Evolutionary conservation across 2,113 vertebrate species (phyloP), one percentile per base, ranked within the genome.

Genomic region (Lycaon pictus): DNA sequence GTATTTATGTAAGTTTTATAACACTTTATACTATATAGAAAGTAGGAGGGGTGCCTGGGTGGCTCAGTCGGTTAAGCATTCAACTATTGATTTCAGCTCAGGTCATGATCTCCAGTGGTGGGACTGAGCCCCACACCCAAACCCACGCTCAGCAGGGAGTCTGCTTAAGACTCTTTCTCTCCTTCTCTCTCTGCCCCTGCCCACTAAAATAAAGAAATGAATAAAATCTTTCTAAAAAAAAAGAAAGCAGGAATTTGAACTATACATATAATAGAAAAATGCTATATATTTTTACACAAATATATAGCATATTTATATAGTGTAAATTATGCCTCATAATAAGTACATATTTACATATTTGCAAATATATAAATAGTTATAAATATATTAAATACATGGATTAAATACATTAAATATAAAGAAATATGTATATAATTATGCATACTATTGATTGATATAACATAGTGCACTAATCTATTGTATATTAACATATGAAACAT

Each of bases 391-490:
- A 37, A 82, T 25, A 79, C 58, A 32, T 58, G 69, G n/a, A 65
- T 90, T 90, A 80, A 65, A 79, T 51, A 43, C n/a, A 56, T 81
- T 69, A 81, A 69, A 80, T 92, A 48, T 55, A 77, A 77, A 74
- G 11, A 88, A 71, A 88, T 80, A 62, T 62, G 35, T 62, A 58
- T 58, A 37, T 16, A 90, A 92, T 60, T 85, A 51, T 82, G 9
- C 37, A 58, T 84, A 82, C 37, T 67, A 72, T 35, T 60, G 35
- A 83, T 16, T 65, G 76, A 19, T 37, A 35, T 60, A 53, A 25
- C 56, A n/a, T 72, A 62, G 15, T 27, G 29, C 13, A 92, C 20
- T 72, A 71, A 82, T 82, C 63, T 58, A 71, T 55, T 58, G 35
- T 29, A 74, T 12, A 83, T 35, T 72, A 37, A 80, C 23, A 91